Evolutionary conservation across 2,797 vertebrate species (phyloP).

Genomic region (Onychomys leucogaster): DNA sequence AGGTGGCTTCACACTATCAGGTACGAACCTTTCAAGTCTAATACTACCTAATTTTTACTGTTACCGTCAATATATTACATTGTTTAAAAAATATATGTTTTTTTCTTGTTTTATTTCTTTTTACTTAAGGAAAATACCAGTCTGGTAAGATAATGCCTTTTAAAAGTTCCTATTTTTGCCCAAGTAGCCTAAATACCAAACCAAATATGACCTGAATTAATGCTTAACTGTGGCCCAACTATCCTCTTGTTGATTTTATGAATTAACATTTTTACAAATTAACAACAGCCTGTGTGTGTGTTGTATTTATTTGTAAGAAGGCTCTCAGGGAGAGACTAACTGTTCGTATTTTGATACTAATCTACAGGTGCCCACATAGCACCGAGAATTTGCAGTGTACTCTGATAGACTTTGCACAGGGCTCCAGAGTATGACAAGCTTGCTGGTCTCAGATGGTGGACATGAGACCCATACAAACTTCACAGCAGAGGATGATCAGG

Average conservation of each 20-base stretch:
- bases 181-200: slow-evolving; percentile 50
- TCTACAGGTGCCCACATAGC: neutral
- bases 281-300: slow-evolving; percentile 34
- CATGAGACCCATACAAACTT: neutral
- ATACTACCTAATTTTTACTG: slow-evolving; percentile 42
- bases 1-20: slow-evolving; percentile 92
- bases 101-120: slow-evolving; percentile 84
- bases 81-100: slow-evolving; percentile 33
- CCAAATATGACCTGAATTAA: neutral
- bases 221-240: slow-evolving; percentile 60
- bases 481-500: neutral
- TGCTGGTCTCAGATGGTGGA: neutral
- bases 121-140: slow-evolving; percentile 88
- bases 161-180: neutral
- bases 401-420: too few relatives aligned
- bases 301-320: neutral
- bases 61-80: neutral
- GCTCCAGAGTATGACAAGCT: neutral
- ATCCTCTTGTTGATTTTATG: slow-evolving; percentile 71
- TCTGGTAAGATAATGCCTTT: slow-evolving; percentile 86
- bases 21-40: slow-evolving; percentile 86
- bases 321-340: neutral
- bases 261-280: slow-evolving; percentile 64
- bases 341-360: slow-evolving; percentile 17
- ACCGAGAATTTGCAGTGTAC: neutral